Evolutionary conservation across 2,113 vertebrate species (phyloP).

Genomic region (Laticauda colubrina): DNA sequence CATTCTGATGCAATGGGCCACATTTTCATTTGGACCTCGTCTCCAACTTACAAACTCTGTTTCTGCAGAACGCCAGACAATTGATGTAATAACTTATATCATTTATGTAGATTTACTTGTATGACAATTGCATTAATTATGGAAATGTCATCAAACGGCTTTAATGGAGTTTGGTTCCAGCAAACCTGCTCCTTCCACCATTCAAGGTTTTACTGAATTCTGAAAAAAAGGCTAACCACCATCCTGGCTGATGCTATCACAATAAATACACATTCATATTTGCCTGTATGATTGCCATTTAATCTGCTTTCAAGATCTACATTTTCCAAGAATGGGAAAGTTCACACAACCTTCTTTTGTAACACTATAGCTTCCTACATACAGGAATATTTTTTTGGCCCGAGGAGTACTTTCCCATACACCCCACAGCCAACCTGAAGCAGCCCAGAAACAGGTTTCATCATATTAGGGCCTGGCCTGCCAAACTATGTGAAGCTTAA

Average conservation of each 20-base stretch:
- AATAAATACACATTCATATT: too few relatives aligned
- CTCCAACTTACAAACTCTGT: neutral
- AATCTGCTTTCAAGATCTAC: neutral
- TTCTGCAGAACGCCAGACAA: neutral
- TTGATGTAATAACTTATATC: neutral
- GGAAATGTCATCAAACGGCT: neutral
- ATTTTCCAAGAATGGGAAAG: neutral
- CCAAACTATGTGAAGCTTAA: neutral
- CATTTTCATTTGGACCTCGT: neutral
- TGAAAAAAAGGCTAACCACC: neutral
- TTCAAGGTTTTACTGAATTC: neutral
- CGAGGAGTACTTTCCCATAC: neutral
- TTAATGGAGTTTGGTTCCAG: neutral
- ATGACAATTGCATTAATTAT: neutral
- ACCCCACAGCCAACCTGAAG: neutral
- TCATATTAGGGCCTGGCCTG: neutral
- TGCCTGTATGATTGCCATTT: too few relatives aligned
- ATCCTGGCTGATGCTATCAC: too few relatives aligned
- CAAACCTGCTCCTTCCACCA: neutral
- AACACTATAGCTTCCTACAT: neutral
- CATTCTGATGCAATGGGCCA: neutral
- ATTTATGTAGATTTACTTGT: neutral
- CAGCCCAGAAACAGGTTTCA: neutral
- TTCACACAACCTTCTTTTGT: neutral
- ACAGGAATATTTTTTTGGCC: neutral